These are phyloP conservation scores for Caloenas nicobarica DNA, from an alignment of 2,113 vertebrate genomes.

Conservation along the genomic window DNA sequence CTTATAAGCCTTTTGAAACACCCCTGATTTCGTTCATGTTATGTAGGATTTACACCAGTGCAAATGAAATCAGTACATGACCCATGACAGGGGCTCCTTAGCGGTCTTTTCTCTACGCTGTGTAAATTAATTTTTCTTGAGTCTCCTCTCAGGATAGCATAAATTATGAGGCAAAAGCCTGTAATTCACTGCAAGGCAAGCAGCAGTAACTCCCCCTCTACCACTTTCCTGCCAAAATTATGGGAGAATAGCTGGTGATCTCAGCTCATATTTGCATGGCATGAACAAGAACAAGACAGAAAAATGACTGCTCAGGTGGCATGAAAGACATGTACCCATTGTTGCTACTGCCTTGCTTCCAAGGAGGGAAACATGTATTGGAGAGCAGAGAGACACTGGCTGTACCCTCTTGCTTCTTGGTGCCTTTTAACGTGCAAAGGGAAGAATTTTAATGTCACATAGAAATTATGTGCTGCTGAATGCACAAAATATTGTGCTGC, in stretches of 20 bases:
- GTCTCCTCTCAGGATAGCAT: constrained; percentile 9
- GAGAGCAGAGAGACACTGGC: not conserved
- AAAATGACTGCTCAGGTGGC: not conserved
- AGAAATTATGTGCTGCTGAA: not conserved
- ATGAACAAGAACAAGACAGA: not conserved
- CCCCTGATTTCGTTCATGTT: not conserved
- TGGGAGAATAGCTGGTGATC: constrained; percentile 13
- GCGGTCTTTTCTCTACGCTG: not conserved
- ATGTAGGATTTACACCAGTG: constrained; percentile 24
- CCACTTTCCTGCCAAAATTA: constrained; percentile 27
- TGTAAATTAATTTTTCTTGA: constrained; percentile 51
- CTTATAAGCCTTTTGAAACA: not conserved
- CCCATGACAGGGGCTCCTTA: constrained; percentile 35
- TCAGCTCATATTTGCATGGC: constrained; percentile 15
- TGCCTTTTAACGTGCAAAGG: not conserved
- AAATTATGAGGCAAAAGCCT: constrained; percentile 40
- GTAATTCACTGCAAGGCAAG: not conserved
- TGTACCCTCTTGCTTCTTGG: not conserved
- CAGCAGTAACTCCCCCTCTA: constrained; percentile 27
- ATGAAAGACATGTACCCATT: not conserved
- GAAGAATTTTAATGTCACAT: not conserved
- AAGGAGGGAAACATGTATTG: not conserved
- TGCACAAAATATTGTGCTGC: not conserved
- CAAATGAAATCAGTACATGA: constrained; percentile 33
- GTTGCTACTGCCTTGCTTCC: not conserved